A percentile compares a stretch with the other conserved stretches of the same genome.
Conservation (phyloP, 37 sponge, comb jelly and placozoan genomes). For the Agelas oroides region DNA sequence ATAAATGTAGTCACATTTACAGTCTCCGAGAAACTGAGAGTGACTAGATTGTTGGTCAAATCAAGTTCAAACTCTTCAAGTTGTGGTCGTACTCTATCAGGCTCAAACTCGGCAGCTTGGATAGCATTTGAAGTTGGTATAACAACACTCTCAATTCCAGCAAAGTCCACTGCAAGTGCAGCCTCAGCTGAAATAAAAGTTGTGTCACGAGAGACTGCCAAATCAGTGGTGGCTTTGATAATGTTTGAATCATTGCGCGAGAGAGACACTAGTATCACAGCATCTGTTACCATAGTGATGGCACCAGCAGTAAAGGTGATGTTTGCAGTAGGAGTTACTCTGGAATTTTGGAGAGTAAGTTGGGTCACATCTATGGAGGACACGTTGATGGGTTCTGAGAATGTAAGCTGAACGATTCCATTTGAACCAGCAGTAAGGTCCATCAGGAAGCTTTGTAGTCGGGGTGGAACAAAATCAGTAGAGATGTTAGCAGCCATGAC, state of each 20-base stretch:
- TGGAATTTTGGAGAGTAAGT: slow-evolving; percentile 61
- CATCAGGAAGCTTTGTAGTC: slow-evolving; percentile 56
- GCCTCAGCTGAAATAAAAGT: slow-evolving; percentile 58
- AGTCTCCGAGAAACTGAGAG: slow-evolving; percentile 86
- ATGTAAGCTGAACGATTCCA: slow-evolving; percentile 76
- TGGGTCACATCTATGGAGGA: slow-evolving; percentile 47
- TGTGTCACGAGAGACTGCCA: slow-evolving; percentile 61
- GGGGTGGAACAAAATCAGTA: slow-evolving; percentile 83
- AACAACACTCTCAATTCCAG: slow-evolving; percentile 51
- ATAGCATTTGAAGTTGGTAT: slow-evolving; percentile 43
- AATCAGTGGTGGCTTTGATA: slow-evolving; percentile 54
- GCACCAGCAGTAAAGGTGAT: slow-evolving; percentile 40
- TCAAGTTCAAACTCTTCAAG: slow-evolving; percentile 53
- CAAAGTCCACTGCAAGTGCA: slow-evolving; percentile 69
- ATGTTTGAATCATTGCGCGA: slow-evolving; percentile 63
- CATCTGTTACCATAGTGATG: slow-evolving; percentile 10
- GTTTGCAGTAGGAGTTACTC: slow-evolving; percentile 11
- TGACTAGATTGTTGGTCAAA: slow-evolving; percentile 52
- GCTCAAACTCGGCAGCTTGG: slow-evolving; percentile 60
- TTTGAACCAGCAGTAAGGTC: slow-evolving; percentile 77
- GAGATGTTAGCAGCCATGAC: slow-evolving; percentile 67
- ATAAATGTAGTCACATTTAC: slow-evolving; percentile 72
- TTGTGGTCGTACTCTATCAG: slow-evolving; percentile 76
- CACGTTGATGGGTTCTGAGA: slow-evolving; percentile 69
- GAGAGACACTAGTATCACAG: slow-evolving; percentile 45